Conservation (phyloP, 2,888 invertebrate species). For the Copidosoma aretas region DNA sequence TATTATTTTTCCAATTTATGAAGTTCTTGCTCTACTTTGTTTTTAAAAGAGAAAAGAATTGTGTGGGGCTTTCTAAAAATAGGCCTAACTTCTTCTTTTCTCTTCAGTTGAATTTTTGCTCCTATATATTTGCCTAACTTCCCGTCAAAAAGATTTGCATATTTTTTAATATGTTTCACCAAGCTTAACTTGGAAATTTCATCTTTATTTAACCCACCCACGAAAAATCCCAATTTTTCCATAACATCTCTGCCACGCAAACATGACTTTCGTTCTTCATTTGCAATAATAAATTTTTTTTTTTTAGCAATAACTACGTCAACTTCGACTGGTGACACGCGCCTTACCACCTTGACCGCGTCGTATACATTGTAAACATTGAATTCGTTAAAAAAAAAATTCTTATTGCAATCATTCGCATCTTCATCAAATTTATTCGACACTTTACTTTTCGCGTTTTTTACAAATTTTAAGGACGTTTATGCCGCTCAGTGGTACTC, state of each 20-base stretch:
- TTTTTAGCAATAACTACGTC: too few species aligned
- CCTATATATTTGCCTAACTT: slow-evolving; percentile 34
- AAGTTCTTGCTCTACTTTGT: slow-evolving; percentile 33
- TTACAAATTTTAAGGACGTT: background rate
- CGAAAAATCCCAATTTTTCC: too few species aligned
- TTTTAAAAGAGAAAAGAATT: slow-evolving; percentile 39
- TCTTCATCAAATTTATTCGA: too few species aligned
- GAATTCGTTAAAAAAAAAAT: too few species aligned
- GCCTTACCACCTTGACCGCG: background rate
- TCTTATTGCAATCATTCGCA: too few species aligned
- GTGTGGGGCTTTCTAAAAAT: slow-evolving; percentile 26
- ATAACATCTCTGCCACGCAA: too few species aligned
- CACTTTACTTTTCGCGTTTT: background rate
- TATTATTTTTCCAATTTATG: slow-evolving; percentile 28
- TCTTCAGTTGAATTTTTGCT: slow-evolving; percentile 33
- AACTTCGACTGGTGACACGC: too few species aligned
- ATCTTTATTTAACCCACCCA: too few species aligned
- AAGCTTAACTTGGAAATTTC: too few species aligned
- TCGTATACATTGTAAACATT: background rate
- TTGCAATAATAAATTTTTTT: too few species aligned
- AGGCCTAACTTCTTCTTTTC: slow-evolving; percentile 26
- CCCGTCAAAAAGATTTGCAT: background rate
- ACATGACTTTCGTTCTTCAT: too few species aligned
- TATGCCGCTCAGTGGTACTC: too few species aligned
- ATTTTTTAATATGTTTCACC: background rate